Evolutionary conservation across 1,140 invertebrate species (phyloP).

Genomic region (Calliphora vicina): DNA sequence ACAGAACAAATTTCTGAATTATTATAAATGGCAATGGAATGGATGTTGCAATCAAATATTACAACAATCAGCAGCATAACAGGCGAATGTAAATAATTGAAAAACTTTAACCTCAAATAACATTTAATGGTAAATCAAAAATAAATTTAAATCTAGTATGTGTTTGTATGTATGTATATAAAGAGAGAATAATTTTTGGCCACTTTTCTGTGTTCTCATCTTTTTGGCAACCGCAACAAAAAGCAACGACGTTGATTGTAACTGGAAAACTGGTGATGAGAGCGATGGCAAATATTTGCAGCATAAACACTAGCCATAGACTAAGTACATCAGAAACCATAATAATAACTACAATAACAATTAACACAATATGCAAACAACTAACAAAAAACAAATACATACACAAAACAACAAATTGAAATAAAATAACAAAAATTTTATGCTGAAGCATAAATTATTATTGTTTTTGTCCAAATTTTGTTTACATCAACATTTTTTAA

Average conservation of each 20-base stretch:
- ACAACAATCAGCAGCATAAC: constrained; percentile 6
- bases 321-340: constrained; percentile 15
- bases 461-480: neutral
- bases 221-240: constrained; percentile 6
- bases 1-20: neutral
- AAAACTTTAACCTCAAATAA: constrained; percentile 34
- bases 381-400: neutral
- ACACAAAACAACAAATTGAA: neutral
- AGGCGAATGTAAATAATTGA: constrained; percentile 29
- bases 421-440: neutral
- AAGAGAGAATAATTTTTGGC: constrained; percentile 15
- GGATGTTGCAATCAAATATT: constrained; percentile 15
- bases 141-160: neutral
- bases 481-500: neutral
- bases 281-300: constrained; percentile 7
- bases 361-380: constrained; percentile 28
- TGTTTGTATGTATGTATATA: neutral
- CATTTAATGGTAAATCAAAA: constrained; percentile 34
- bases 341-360: constrained; percentile 20
- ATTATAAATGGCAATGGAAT: neutral
- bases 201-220: neutral
- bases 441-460: neutral
- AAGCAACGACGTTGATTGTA: neutral
- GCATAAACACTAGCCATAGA: neutral
- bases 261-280: neutral